phyloP scores from a whole-genome alignment of 2,888 invertebrate genomes.

The Tachina fera region DNA sequence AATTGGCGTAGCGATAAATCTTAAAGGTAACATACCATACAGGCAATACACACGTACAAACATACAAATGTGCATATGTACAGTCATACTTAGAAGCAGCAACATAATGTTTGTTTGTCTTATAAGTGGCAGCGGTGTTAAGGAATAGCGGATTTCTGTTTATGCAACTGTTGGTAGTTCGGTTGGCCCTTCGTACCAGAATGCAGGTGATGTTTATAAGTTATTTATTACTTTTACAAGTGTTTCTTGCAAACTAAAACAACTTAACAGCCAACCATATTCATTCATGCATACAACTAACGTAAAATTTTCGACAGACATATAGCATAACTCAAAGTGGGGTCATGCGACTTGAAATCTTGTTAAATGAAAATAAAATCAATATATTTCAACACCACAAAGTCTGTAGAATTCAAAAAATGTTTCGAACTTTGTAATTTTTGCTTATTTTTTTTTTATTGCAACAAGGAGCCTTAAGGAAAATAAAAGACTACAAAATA shows the following conservation, averaged over 20 bases:
- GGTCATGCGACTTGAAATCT: constrained; percentile 60
- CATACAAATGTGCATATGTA: too few relatives aligned
- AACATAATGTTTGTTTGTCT: constrained; percentile 20
- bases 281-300: constrained; percentile 19
- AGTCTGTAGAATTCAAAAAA: constrained; percentile 17
- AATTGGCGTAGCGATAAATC: constrained; percentile 75
- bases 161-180: constrained; percentile 27
- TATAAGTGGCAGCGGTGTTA: constrained; percentile 39
- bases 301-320: not conserved
- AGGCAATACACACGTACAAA: too few relatives aligned
- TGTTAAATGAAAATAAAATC: constrained; percentile 54
- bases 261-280: constrained; percentile 12
- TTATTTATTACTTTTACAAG: constrained; percentile 70
- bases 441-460: not conserved
- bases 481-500: too few relatives aligned
- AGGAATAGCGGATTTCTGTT: constrained; percentile 56
- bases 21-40: constrained; percentile 50
- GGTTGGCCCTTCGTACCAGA: constrained; percentile 44
- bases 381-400: constrained; percentile 45
- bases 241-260: constrained; percentile 53
- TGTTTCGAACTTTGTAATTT: constrained; percentile 2
- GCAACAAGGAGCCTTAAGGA: too few relatives aligned
- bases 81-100: not conserved
- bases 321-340: constrained; percentile 29
- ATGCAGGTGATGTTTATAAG: constrained; percentile 71